Conservation (phyloP, 2,113 vertebrate genomes). For the Aegithalos caudatus region DNA sequence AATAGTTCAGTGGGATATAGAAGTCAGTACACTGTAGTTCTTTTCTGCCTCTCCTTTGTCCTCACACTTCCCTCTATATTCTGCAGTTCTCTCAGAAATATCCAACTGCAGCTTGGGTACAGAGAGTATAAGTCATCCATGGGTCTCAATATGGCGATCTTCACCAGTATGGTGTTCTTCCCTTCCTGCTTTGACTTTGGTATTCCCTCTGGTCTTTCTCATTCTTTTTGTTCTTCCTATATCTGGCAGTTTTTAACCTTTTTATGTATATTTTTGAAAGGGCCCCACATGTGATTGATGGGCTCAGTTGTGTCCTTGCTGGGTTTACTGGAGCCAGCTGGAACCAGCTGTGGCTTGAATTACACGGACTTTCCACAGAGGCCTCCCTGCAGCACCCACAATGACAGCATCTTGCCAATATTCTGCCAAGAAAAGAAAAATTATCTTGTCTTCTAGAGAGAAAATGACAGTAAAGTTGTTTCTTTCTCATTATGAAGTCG, state of each 20-base stretch:
- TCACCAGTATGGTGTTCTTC: neutral
- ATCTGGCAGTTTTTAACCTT: neutral
- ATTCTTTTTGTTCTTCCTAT: neutral
- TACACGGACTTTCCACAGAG: neutral
- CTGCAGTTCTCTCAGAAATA: neutral
- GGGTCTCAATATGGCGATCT: neutral
- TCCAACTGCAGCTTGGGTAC: neutral
- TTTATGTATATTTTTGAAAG: neutral
- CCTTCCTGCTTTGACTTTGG: neutral
- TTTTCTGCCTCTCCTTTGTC: neutral
- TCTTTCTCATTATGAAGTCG: neutral
- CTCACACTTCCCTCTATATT: neutral
- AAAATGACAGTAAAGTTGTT: neutral
- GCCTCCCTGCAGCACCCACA: no score
- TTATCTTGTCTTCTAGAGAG: neutral
- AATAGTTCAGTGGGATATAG: rapidly evolving
- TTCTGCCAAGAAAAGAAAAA: neutral
- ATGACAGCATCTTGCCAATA: neutral
- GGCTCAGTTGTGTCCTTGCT: neutral
- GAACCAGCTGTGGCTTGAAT: neutral
- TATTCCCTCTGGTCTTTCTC: neutral
- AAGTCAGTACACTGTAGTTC: neutral
- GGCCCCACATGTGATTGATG: no score
- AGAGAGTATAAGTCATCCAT: neutral
- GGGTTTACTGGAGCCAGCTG: neutral